These are phyloP conservation scores for Octopus bimaculoides DNA, from an alignment of 1,140 invertebrate species.

Conservation along the genomic window DNA sequence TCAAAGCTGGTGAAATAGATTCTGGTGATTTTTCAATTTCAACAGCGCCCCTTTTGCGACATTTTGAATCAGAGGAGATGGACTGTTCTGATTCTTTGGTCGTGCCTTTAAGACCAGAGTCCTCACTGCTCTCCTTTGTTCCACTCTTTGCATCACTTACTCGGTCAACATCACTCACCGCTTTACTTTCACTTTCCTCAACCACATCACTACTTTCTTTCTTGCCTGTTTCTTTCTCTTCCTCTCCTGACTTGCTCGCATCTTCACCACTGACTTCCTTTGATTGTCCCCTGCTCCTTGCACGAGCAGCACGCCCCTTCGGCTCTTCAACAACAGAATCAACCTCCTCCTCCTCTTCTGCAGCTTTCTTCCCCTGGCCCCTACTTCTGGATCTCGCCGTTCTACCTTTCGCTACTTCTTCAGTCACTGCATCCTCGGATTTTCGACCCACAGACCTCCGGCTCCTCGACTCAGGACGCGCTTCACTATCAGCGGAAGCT, in stretches of 20 bases:
- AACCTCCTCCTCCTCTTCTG: background rate
- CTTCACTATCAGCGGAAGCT: background rate
- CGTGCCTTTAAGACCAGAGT: too few species aligned
- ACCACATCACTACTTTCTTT: background rate
- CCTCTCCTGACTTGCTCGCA: background rate
- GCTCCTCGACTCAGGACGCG: background rate
- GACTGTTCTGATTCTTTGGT: too few species aligned
- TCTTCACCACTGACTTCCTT: background rate
- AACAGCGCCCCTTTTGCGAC: background rate
- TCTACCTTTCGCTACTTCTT: background rate
- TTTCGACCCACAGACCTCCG: background rate
- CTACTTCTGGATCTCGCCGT: background rate
- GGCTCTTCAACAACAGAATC: background rate
- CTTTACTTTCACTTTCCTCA: background rate
- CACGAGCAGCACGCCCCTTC: background rate
- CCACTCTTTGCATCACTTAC: too few species aligned
- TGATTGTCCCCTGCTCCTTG: background rate
- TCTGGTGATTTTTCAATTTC: slow-evolving; percentile 7
- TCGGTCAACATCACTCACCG: too few species aligned
- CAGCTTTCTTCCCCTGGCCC: slow-evolving; percentile 5
- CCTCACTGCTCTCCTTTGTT: too few species aligned
- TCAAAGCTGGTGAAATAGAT: background rate
- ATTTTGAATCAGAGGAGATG: background rate
- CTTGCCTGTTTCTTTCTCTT: background rate
- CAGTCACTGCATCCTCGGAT: background rate